Percentiles rank a stretch among this genome's conserved stretches.
Conservation (phyloP, 2,113 vertebrate species). For the Camelus bactrianus region DNA sequence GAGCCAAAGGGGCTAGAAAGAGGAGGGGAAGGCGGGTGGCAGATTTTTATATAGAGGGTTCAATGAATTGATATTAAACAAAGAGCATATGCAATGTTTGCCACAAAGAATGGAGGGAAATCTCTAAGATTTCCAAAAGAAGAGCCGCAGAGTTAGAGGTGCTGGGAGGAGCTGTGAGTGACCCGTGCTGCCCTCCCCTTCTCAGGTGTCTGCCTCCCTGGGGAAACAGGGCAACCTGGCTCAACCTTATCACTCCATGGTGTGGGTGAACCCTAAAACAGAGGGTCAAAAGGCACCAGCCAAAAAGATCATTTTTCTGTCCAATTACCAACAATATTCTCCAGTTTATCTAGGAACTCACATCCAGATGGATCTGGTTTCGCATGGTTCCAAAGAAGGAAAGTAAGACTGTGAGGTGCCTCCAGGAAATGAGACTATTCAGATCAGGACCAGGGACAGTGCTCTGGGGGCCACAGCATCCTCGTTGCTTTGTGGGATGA, state of each 20-base stretch:
- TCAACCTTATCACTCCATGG: neutral
- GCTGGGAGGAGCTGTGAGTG: neutral
- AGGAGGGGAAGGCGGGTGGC: neutral
- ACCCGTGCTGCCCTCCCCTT: neutral
- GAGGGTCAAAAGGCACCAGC: neutral
- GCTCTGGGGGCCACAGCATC: accelerated
- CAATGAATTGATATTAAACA: neutral
- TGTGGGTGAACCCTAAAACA: neutral
- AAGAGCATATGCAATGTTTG: neutral
- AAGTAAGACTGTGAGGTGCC: neutral
- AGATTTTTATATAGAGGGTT: accelerated
- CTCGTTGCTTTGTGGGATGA: neutral
- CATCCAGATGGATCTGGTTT: neutral
- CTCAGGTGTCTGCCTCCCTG: neutral
- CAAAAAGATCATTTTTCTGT: neutral
- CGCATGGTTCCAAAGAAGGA: neutral
- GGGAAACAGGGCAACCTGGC: neutral
- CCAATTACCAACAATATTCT: neutral
- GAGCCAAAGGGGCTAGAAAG: neutral
- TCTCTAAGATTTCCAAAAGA: neutral
- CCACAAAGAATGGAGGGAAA: neutral
- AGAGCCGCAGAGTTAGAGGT: neutral
- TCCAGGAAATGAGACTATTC: neutral
- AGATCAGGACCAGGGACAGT: neutral
- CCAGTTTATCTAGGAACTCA: neutral